These are phyloP conservation scores for Dermatemys mawii DNA, from an alignment of 2,113 vertebrate genomes.

Conservation along the genomic window DNA sequence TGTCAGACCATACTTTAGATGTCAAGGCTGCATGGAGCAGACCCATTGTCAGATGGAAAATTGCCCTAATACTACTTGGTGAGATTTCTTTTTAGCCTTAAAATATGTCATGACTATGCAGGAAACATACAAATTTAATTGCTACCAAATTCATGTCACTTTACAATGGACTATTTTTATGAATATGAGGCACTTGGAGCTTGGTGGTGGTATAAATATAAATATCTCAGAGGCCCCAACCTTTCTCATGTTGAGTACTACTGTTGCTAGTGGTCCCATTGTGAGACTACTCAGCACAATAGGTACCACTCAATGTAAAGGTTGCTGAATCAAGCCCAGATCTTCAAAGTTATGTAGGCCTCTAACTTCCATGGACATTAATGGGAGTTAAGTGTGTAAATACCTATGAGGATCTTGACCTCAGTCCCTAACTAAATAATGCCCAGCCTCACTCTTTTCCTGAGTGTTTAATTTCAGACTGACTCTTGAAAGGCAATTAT, in stretches of 20 bases:
- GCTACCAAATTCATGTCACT: neutral
- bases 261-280: neutral
- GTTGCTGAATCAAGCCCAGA: neutral
- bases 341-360: neutral
- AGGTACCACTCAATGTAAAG: rapidly evolving
- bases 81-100: neutral
- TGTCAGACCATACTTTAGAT: neutral
- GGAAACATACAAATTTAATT: neutral
- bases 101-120: neutral
- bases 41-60: neutral
- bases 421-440: neutral
- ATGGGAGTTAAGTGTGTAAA: neutral
- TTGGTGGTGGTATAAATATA: neutral
- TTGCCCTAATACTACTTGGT: neutral
- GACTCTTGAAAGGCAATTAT: neutral
- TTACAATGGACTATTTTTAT: neutral
- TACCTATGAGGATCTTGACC: neutral
- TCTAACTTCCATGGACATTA: neutral
- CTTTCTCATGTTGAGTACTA: neutral
- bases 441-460: neutral
- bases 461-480: neutral
- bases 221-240: neutral
- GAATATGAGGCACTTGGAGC: neutral
- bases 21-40: neutral
- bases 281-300: neutral